These are phyloP conservation scores for Monoplex corrugatus DNA, from an alignment of 2,888 invertebrate genomes.

Conservation along the genomic window DNA sequence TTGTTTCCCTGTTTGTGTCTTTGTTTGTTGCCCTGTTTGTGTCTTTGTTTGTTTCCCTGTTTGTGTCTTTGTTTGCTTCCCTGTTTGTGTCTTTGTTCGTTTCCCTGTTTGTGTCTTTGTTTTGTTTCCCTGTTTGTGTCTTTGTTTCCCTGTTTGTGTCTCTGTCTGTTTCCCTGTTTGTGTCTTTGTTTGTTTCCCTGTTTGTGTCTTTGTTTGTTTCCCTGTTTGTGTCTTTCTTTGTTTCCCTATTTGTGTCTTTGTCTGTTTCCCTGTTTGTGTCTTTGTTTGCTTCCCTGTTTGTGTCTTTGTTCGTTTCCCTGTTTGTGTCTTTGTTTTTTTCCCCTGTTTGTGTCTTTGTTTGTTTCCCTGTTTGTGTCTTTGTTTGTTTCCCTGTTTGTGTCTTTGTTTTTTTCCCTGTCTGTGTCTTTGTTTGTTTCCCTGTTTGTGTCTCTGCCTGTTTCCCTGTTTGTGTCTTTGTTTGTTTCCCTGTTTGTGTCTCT, in stretches of 20 bases:
- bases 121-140: not conserved
- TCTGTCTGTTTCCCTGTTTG: not conserved
- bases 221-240: not conserved
- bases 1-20: no score
- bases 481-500: not conserved
- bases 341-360: no score
- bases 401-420: not conserved
- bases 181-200: not conserved
- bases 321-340: no score
- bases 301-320: no score
- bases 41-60: not conserved
- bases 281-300: no score
- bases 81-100: not conserved
- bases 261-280: no score
- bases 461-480: not conserved
- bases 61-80: not conserved
- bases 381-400: not conserved
- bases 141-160: not conserved
- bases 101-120: not conserved
- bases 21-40: no score
- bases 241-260: not conserved
- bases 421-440: not conserved
- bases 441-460: not conserved
- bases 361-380: no score
- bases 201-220: not conserved